A percentile compares a stretch with the other conserved stretches of the same genome.
phyloP scores from a whole-genome alignment of 2,888 invertebrate species.

The Atethmia centrago region DNA sequence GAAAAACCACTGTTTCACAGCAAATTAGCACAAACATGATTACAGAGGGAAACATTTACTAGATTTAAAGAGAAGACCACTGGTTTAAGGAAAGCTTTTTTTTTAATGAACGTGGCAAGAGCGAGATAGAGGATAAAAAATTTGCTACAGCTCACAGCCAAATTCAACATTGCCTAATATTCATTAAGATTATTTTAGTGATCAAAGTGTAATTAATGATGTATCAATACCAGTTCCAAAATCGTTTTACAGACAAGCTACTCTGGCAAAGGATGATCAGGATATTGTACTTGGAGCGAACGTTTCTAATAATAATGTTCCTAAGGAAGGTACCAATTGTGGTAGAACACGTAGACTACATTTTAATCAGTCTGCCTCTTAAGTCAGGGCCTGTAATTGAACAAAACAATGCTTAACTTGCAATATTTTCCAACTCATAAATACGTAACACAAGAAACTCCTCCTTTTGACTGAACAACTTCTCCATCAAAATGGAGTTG shows the following conservation, averaged over 20 bases:
- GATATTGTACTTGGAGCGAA: not conserved
- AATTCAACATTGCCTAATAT: not conserved
- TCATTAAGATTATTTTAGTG: not conserved
- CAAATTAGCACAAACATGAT: constrained; percentile 35
- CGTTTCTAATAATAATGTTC: not conserved
- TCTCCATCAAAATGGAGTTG: constrained; percentile 54
- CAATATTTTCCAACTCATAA: not conserved
- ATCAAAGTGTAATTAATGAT: not conserved
- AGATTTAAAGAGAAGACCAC: constrained; percentile 45
- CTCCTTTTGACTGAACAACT: too few relatives aligned
- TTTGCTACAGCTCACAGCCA: not conserved
- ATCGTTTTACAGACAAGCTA: not conserved
- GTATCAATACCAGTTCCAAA: not conserved
- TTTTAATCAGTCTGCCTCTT: constrained; percentile 26
- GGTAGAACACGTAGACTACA: not conserved
- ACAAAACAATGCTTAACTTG: constrained; percentile 8
- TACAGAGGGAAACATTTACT: constrained; percentile 10
- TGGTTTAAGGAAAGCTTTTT: not conserved
- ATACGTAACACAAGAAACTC: not conserved
- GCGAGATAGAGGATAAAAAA: not conserved
- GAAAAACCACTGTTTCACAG: constrained; percentile 20
- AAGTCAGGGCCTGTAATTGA: constrained; percentile 25
- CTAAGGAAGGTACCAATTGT: not conserved
- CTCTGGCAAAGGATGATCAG: not conserved
- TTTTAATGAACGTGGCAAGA: not conserved